Conservation (phyloP, 2,797 vertebrate species). For the Myotis vivesi region DNA sequence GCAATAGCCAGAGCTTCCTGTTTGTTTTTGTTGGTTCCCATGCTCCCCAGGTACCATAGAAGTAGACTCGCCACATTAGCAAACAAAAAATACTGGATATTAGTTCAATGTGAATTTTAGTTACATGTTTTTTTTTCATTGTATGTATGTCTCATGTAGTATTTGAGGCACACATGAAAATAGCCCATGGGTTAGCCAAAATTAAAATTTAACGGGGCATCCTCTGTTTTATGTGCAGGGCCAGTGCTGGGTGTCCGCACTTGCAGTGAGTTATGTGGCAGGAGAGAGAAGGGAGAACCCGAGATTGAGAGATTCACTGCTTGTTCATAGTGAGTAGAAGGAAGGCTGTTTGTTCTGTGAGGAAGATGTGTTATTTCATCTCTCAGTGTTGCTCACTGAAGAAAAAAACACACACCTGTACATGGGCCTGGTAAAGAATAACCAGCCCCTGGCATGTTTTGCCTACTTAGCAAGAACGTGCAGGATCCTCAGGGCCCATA, state of each 20-base stretch:
- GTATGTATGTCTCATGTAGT: not conserved
- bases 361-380: not conserved
- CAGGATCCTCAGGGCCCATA: not conserved
- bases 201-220: not conserved
- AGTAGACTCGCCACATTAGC: not conserved
- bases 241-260: not conserved
- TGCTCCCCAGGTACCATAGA: not conserved
- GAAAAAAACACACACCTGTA: not conserved
- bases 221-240: not conserved
- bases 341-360: not conserved
- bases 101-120: not conserved
- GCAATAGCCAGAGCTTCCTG: not conserved
- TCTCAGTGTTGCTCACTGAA: not conserved
- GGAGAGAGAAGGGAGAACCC: not conserved
- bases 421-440: not conserved
- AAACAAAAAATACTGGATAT: not conserved
- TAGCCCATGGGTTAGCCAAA: not conserved
- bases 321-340: not conserved
- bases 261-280: not conserved
- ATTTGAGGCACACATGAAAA: not conserved
- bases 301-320: not conserved
- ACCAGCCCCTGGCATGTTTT: not conserved
- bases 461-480: not conserved
- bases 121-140: not conserved
- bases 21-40: not conserved